These are phyloP conservation scores for Luidia sarsii DNA, from an alignment of 53 echinoderm and acorn worm genomes.

Conservation along the genomic window DNA sequence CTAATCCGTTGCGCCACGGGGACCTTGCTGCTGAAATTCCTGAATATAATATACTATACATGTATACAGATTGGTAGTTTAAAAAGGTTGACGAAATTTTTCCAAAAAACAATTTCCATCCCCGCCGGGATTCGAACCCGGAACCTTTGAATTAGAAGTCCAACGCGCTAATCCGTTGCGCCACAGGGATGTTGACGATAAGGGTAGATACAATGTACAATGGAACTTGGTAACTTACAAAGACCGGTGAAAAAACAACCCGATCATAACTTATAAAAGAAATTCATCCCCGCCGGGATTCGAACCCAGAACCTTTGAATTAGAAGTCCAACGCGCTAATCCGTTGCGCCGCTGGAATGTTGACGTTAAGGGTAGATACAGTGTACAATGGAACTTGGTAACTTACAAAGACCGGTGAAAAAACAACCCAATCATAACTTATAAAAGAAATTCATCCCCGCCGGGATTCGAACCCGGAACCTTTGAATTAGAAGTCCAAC, in stretches of 20 bases:
- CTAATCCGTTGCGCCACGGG: conserved; percentile 94
- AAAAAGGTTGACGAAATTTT: not conserved
- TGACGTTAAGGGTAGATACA: not conserved
- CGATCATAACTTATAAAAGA: too few species aligned
- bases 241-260: too few species aligned
- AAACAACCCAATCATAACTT: too few species aligned
- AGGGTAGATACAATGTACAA: too few species aligned
- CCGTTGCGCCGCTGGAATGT: conserved; percentile 87
- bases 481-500: conserved; percentile 97
- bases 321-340: conserved; percentile 96
- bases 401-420: not conserved
- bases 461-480: conserved; percentile 93
- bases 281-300: conserved; percentile 82
- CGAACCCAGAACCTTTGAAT: conserved; percentile 96
- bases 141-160: conserved; percentile 98
- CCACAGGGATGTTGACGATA: conserved; percentile 77
- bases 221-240: too few species aligned
- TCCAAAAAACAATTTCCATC: conserved; percentile 18
- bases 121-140: conserved; percentile 91
- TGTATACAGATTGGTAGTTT: too few species aligned
- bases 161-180: conserved; percentile 96
- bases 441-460: too few species aligned
- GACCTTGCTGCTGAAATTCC: too few species aligned
- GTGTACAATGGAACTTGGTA: too few species aligned
- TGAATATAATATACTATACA: too few species aligned